phyloP scores from a whole-genome alignment of 64 coral and sea anemone species.

The Stichodactyla helianthus region DNA sequence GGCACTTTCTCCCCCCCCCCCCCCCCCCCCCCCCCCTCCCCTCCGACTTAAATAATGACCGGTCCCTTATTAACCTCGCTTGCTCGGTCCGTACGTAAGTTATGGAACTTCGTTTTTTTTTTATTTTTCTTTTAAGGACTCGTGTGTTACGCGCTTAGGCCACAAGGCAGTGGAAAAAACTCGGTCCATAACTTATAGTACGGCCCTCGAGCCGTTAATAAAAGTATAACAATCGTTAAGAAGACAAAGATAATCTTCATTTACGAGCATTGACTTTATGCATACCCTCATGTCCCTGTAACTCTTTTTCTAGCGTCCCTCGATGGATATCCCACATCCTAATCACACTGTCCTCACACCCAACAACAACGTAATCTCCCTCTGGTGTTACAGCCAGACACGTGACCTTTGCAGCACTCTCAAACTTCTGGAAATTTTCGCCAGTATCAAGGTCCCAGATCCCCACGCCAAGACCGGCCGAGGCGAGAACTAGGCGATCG shows the following conservation, averaged over 20 bases:
- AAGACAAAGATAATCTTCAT: too few species aligned
- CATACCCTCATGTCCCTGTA: slow-evolving; percentile 69
- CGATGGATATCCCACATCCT: slow-evolving; percentile 33
- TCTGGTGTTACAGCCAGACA: slow-evolving; percentile 50
- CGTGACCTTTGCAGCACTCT: slow-evolving; percentile 33
- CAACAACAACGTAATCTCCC: slow-evolving; percentile 36
- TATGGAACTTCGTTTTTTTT: too few species aligned
- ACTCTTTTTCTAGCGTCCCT: slow-evolving; percentile 11
- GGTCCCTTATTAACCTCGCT: too few species aligned
- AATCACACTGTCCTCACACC: slow-evolving; percentile 39
- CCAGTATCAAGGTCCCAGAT: slow-evolving; percentile 86
- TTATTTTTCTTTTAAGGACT: too few species aligned
- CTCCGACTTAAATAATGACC: too few species aligned
- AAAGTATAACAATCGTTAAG: not conserved
- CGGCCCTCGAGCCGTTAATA: too few species aligned
- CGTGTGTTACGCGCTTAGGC: too few species aligned
- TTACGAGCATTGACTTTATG: not conserved
- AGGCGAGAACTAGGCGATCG: slow-evolving; percentile 47
- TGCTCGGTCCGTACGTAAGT: too few species aligned
- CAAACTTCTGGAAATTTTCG: slow-evolving; percentile 49
- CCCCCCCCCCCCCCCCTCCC: too few species aligned
- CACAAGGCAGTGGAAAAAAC: too few species aligned
- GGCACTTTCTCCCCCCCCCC: too few species aligned
- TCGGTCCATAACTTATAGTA: too few species aligned
- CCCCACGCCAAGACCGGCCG: slow-evolving; percentile 34